Base-by-base conservation (phyloP, 2,113 vertebrate genomes). In the Lota lota region DNA sequence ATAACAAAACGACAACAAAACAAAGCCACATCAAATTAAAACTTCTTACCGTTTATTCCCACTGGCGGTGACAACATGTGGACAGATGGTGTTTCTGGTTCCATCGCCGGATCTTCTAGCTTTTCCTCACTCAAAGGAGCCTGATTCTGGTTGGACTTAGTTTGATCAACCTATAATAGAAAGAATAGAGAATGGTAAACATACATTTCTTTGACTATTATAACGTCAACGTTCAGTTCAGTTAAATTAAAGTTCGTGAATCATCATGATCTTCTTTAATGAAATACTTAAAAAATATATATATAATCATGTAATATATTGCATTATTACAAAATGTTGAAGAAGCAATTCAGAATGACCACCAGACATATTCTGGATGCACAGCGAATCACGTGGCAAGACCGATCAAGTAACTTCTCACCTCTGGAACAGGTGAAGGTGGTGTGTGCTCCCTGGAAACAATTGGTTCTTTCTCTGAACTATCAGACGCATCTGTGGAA, bases 401-500 rank as follows among this genome's bases (percentile, higher is more conserved):
- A 33, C 4, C 62, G 20, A 2, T 60, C 11, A 17, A 1, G 2
- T 21, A 3, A n/a, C 71, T 51, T 58, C 62, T 75, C 70, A 92
- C 90, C 88, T 82, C 66, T 56, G 67, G 68, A 67, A 63, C 20
- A 6, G 19, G 7, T 6, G 18, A 68, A 47, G 70, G 64, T 21
- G 71, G 36, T 0, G 10, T 60, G 18, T 74, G 63, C 12, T 18
- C 60, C 22, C 15, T 19, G 17, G 21, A 6, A 0, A 20, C 16
- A 1, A 74, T 77, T 61, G 21, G 54, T 62, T 72, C 64, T n/a
- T 22, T 62, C 19, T 68, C 69, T 5, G 36, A 11, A 19, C n/a
- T 22, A 65, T 73, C 78, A 22, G 76, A 17, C 15, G 60, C 22
- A 14, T 77, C 88, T 87, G 33, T 21, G 33, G 50, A 65, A 36